Evolutionary conservation across 2,113 vertebrate species (phyloP), one percentile per base, ranked within the genome.

Genomic region (Euleptes europaea): DNA sequence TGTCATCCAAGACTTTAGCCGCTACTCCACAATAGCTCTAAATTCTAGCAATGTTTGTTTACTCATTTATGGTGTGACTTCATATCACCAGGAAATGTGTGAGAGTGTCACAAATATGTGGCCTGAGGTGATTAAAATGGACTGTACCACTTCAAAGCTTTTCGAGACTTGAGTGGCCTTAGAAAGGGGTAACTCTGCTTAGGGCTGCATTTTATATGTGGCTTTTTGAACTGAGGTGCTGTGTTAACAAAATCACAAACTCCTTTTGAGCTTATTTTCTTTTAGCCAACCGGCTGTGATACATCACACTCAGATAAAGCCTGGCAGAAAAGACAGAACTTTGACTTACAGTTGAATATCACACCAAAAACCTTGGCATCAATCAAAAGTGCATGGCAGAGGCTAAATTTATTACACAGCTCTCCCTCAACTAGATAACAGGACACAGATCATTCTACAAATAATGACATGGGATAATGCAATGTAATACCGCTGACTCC

Each of bases 311-410:
- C 8, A 77, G 38, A 81, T 66, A 79, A 81, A 33, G 76, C 76
- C 26, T 84, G 69, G 66, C 5, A 79, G 44, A 31, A 72, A 88
- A 78, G 82, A 1, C 0, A 84, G 49, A 19, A 86, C 44, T 33
- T 72, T 79, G 47, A 5, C 1, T 54, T 31, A 84, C 26, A 85
- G 13, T n/a, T 85, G n/a, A 78, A 3, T 88, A 3, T 78, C 47
- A 70, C 65, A 86, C 89, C 51, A 4, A 85, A 51, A 9, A 88
- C 54, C 47, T 82, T 82, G 7, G 42, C 54, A 85, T 65, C 84
- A 47, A 81, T 84, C 65, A 86, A 1, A 4, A 84, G 54, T 79
- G 6, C 0, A n/a, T 38, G 35, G 40, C 28, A 85, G 44, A 33
- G 11, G 21, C 83, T 88, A 67, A 84, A 83, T 85, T 79, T 44